phyloP scores from a whole-genome alignment of 30 jellyfish, hydroid and myxozoan genomes.

The Turritopsis dohrnii region DNA sequence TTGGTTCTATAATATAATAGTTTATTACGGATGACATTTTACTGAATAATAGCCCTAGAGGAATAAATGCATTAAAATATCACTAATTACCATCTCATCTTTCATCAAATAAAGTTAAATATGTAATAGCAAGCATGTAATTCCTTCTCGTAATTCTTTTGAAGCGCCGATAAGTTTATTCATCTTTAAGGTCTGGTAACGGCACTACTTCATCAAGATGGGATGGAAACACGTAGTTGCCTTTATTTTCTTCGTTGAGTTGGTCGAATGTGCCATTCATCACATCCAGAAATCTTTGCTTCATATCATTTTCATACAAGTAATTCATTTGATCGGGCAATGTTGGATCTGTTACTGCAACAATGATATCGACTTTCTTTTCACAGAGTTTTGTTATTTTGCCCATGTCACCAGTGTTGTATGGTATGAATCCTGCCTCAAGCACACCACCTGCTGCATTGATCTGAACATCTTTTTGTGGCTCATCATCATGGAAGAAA shows the following conservation, averaged over 20 bases:
- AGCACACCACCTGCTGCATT: not conserved
- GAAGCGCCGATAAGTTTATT: too few relatives aligned
- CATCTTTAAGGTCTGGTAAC: not conserved
- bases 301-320: not conserved
- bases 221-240: not conserved
- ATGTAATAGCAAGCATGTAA: too few relatives aligned
- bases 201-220: not conserved
- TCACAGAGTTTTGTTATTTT: not conserved
- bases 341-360: constrained; percentile 1
- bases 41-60: too few relatives aligned
- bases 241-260: not conserved
- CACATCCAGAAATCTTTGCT: not conserved
- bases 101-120: too few relatives aligned
- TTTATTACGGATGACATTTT: too few relatives aligned
- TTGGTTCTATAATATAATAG: too few relatives aligned
- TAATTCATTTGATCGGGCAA: not conserved
- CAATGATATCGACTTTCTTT: not conserved
- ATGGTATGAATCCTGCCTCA: not conserved
- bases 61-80: too few relatives aligned
- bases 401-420: not conserved
- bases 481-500: not conserved
- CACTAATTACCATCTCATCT: too few relatives aligned
- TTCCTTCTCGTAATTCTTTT: too few relatives aligned
- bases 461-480: not conserved
- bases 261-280: not conserved